Evolutionary conservation across 2,113 vertebrate genomes (phyloP).

Genomic region (Tachysurus vachellii): DNA sequence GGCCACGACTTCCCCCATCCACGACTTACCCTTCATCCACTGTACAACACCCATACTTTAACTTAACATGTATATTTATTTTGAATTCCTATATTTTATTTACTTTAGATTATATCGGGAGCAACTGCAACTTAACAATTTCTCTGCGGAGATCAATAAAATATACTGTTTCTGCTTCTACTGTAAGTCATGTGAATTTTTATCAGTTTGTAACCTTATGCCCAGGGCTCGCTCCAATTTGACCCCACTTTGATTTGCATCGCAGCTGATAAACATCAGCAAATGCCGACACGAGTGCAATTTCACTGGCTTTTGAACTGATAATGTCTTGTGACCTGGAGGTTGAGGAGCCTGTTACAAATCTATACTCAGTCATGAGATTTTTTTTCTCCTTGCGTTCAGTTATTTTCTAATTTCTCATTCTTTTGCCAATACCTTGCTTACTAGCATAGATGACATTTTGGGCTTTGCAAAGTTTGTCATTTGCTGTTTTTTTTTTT

Average conservation of each 20-base stretch:
- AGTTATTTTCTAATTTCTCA: background rate
- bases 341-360: background rate
- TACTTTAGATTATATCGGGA: too few species aligned
- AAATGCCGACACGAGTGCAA: background rate
- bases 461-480: background rate
- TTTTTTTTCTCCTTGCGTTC: background rate
- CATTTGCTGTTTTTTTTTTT: background rate
- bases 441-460: background rate
- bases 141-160: too few species aligned
- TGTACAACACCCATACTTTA: too few species aligned
- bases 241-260: background rate
- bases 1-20: too few species aligned
- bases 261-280: background rate
- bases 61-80: too few species aligned
- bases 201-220: background rate
- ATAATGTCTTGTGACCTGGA: background rate
- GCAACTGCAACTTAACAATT: too few species aligned
- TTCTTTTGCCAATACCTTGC: background rate
- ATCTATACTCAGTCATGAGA: background rate
- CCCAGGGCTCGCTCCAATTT: background rate
- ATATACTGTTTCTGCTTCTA: too few species aligned
- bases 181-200: background rate
- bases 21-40: too few species aligned
- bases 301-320: background rate
- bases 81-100: too few species aligned